phyloP scores from a whole-genome alignment of 2,797 vertebrate genomes.

The Xyrichtys novacula region DNA sequence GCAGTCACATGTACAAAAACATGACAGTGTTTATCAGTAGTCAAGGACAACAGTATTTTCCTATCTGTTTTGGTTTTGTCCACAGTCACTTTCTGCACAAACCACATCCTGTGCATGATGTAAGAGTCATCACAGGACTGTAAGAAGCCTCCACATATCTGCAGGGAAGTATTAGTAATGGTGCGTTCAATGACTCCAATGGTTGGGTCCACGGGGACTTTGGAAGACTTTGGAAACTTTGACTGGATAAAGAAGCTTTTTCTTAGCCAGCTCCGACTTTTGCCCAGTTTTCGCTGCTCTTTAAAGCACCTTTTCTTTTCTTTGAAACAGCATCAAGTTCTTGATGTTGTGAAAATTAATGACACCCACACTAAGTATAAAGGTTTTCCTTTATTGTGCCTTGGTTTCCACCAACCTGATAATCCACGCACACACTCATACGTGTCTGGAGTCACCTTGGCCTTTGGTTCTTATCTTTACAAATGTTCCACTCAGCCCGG shows the following conservation, averaged over 20 bases:
- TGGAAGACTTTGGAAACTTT: not conserved
- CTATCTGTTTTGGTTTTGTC: constrained; percentile 13
- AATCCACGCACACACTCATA: constrained; percentile 3
- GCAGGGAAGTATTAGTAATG: constrained; percentile 35
- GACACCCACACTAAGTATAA: not conserved
- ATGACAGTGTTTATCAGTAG: constrained; percentile 49
- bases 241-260: not conserved
- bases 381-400: not conserved
- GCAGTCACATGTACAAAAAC: not conserved
- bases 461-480: constrained; percentile 6
- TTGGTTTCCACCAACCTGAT: constrained; percentile 23
- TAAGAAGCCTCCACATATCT: not conserved
- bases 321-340: too few relatives aligned
- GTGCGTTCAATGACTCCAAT: constrained; percentile 12
- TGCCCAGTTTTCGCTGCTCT: too few relatives aligned
- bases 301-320: not conserved
- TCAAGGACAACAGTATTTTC: constrained; percentile 47
- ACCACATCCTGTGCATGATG: constrained; percentile 61
- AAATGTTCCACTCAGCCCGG: constrained; percentile 17
- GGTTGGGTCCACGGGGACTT: constrained; percentile 10
- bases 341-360: too few relatives aligned
- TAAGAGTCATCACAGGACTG: constrained; percentile 22
- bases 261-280: too few relatives aligned
- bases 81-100: not conserved
- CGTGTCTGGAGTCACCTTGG: not conserved